Percentiles rank a stretch among this genome's conserved stretches.
These are phyloP conservation scores for Minunthozetes semirufus DNA, from an alignment of 2,888 invertebrate species.

Conservation along the genomic window DNA sequence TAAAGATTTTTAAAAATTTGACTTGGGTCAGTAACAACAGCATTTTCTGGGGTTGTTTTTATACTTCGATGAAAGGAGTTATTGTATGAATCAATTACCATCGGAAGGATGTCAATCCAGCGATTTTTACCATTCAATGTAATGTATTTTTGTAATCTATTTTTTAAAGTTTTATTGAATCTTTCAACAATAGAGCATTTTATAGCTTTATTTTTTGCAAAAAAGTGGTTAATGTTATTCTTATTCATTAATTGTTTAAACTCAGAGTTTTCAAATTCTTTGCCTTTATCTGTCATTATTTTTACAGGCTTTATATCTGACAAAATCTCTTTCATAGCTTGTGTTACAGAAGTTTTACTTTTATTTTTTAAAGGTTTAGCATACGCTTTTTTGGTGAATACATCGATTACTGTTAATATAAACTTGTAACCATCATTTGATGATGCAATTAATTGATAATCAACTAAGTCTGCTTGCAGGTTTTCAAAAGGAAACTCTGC, in stretches of 20 bases:
- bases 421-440: background rate
- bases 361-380: background rate
- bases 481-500: constrained; percentile 41
- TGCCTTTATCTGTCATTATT: constrained; percentile 40
- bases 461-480: constrained; percentile 41
- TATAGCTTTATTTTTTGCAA: constrained; percentile 42
- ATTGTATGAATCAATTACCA: background rate
- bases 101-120: no score
- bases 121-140: background rate
- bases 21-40: background rate
- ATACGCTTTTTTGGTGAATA: background rate
- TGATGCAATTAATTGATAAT: constrained; percentile 25
- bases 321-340: background rate
- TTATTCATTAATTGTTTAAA: constrained; percentile 16
- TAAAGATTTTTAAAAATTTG: background rate
- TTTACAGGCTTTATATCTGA: background rate
- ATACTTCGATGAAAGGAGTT: background rate
- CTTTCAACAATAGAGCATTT: constrained; percentile 45
- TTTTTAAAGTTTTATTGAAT: constrained; percentile 44
- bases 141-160: constrained; percentile 33
- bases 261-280: constrained; percentile 41
- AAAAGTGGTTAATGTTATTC: constrained; percentile 38
- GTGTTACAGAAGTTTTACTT: background rate
- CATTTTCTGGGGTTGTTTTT: background rate
- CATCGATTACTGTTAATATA: background rate